Evolutionary conservation across 2,888 invertebrate genomes (phyloP), one percentile per base, ranked within the genome.

Genomic region (Aethes cnicana): DNA sequence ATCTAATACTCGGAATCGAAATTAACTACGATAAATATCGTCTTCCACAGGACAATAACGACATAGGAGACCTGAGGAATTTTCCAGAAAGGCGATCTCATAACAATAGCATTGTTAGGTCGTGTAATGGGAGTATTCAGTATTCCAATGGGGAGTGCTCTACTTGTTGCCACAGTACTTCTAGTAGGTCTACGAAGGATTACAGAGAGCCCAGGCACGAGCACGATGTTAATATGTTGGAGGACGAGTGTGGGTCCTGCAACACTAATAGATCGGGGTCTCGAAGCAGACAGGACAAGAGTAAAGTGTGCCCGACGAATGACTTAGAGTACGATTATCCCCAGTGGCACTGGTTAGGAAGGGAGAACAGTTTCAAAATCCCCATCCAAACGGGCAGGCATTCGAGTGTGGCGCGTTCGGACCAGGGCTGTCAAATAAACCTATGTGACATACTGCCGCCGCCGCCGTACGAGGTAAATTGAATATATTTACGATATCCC

Each of bases 361-460:
- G 88, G 58, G 88, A 88, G 77, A 89, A 89, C 75, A 89, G 88
- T 78, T 89, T 89, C 82, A 88, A 88, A 84, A 89, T 88, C 74
- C 88, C 88, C 66, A 83, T 88, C 72, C 88, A 81, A 72, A 73
- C 80, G 66, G 72, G 84, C 65, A 79, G 87, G 77, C 83, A 87
- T 75, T 85, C 87, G 72, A 86, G 82, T 66, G 81, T 83, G 65
- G 80, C 83, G 69, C 81, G 84, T 74, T 85, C 87, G 68, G 89
- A 88, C 66, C 88, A 87, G 72, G 84, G 88, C 75, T 89, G 89
- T 83, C 90, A 90, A 82, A 86, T 90, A 72, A 92, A 92, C 82
- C 92, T 92, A 84, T 92, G 92, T 81, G 92, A 92, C 81, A 92
- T 92, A 90, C 74, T 92, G 62, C 92, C 92, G 54, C 92, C 92